Base-by-base conservation (phyloP, 2,888 invertebrate species). In the Drosophila buzzatii region DNA sequence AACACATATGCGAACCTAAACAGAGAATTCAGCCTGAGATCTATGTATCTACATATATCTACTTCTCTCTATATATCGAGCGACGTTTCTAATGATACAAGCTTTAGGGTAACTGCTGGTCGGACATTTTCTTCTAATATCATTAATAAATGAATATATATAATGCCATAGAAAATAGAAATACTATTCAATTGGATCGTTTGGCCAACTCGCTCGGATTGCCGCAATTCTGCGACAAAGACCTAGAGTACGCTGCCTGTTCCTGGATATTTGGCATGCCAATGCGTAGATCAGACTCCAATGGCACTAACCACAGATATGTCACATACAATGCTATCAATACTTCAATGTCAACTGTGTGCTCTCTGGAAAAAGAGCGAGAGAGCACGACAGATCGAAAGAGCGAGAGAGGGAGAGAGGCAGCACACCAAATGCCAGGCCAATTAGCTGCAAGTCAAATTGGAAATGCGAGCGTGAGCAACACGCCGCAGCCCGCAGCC, bases 401-500 rank as follows among this genome's bases (percentile, higher is more conserved):
- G 44, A 20, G 44, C 0, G 8, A n/a, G 41, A 44, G 20, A 16
- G 53, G 4, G 27, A 35, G 27, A 33, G 41, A 14, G 33, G 35
- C 20, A 18, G 3, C n/a, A 23, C 1, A 45, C 6, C 56, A 53
- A 53, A 10, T 52, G 53, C 16, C 45, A 60, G 64, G 52, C 63
- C 55, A 63, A 69, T 67, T 70, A 63, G 76, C 73, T 58, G 65
- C 69, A 53, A 72, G 6, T 60, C 60, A 8, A 39, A 63, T 44
- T 63, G 64, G 52, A 81, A 39, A 51, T 16, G 56, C 27, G 61
- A 71, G 68, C 37, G 44, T n/a, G 42, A 58, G 62, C 64, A 56
- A 23, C 20, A 12, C 14, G 35, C 31, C 44, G 3, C n/a, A n/a
- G n/a, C n/a, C n/a, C n/a, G 39, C 42, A n/a, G 23, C 9, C 52